Conservation (phyloP, 2,797 vertebrate genomes). For the Spondyliosoma cantharus region DNA sequence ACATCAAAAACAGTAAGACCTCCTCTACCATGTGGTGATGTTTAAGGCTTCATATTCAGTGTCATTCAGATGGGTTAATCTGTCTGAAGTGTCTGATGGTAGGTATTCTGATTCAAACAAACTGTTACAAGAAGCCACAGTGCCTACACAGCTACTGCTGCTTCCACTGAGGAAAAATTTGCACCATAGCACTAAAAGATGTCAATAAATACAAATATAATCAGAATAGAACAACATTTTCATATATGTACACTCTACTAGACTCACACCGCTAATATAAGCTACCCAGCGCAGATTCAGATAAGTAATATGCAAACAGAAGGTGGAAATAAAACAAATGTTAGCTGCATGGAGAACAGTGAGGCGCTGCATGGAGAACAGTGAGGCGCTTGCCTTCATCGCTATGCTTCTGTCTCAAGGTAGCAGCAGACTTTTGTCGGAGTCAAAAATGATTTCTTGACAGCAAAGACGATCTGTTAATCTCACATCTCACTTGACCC, state of each 20-base stretch:
- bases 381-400: slow-evolving; percentile 38
- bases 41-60: slow-evolving; percentile 78
- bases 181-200: slow-evolving; percentile 74
- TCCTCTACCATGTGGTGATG: slow-evolving; percentile 56
- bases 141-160: slow-evolving; percentile 48
- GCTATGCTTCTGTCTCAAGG: slow-evolving; percentile 30
- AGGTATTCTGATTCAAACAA: slow-evolving; percentile 53
- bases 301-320: slow-evolving; percentile 55
- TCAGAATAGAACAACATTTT: slow-evolving; percentile 70
- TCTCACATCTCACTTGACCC: slow-evolving; percentile 30
- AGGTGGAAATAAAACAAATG: slow-evolving; percentile 48
- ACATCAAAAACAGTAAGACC: slow-evolving; percentile 37
- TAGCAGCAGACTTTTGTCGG: slow-evolving; percentile 46
- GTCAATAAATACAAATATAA: slow-evolving; percentile 78
- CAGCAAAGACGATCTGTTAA: slow-evolving; percentile 26
- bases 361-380: slow-evolving; percentile 60
- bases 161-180: slow-evolving; percentile 54
- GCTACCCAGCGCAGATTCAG: slow-evolving; percentile 57
- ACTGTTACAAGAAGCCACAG: slow-evolving; percentile 45
- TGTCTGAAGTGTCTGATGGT: slow-evolving; percentile 44
- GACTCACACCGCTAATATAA: slow-evolving; percentile 71
- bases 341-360: slow-evolving; percentile 62
- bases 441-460: slow-evolving; percentile 25
- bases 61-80: slow-evolving; percentile 53
- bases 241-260: slow-evolving; percentile 75